Evolutionary conservation across 2,113 vertebrate species (phyloP).

Genomic region (Chaetodon trifascialis): DNA sequence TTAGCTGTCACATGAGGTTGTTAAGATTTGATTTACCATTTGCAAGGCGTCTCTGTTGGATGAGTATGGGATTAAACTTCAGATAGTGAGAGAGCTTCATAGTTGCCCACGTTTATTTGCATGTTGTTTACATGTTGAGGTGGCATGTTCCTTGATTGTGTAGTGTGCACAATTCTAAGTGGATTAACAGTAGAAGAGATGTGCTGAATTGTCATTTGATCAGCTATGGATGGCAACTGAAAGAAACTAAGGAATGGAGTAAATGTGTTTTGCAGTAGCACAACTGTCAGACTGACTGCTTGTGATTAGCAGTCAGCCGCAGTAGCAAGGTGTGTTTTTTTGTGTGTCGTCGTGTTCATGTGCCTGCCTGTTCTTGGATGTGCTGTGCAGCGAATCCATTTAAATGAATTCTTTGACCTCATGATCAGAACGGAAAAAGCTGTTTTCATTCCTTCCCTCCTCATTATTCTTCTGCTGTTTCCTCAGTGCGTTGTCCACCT

Average conservation of each 20-base stretch:
- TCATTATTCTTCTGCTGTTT: slow-evolving; percentile 43
- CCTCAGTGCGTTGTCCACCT: not conserved
- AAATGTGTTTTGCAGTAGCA: not conserved
- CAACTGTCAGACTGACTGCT: slow-evolving; percentile 16
- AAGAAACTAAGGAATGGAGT: not conserved
- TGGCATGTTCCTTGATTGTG: not conserved
- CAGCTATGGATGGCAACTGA: not conserved
- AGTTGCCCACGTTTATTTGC: slow-evolving; percentile 1
- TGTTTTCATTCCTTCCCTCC: slow-evolving; percentile 9
- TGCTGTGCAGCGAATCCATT: slow-evolving; percentile 1
- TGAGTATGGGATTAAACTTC: not conserved
- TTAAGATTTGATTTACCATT: not conserved
- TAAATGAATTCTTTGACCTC: slow-evolving; percentile 52
- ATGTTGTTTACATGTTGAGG: slow-evolving; percentile 23
- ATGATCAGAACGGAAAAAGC: slow-evolving; percentile 26
- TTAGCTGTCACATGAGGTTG: not conserved
- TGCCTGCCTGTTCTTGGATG: not conserved
- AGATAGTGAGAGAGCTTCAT: not conserved
- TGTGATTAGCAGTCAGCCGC: slow-evolving; percentile 11
- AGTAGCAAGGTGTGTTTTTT: not conserved
- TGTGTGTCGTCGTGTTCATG: not conserved
- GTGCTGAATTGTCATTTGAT: not conserved
- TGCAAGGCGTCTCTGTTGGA: not conserved
- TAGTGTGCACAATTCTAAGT: slow-evolving; percentile 7
- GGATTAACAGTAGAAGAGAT: not conserved